phyloP scores from a whole-genome alignment of 2,113 vertebrate species.

The Centropus bengalensis region DNA sequence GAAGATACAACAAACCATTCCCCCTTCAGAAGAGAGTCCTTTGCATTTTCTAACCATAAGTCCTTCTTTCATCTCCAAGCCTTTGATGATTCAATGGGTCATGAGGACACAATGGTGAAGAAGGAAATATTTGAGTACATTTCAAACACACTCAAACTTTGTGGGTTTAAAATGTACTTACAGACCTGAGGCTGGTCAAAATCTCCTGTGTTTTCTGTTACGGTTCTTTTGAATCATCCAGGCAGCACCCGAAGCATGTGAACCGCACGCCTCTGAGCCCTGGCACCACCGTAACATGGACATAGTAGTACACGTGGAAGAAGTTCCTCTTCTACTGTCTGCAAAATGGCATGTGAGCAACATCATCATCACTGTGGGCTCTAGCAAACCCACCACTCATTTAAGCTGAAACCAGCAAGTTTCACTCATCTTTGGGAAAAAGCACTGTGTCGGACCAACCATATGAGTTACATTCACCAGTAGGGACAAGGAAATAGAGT shows the following conservation, averaged over 20 bases:
- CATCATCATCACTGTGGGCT: constrained; percentile 44
- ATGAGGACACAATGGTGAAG: constrained; percentile 50
- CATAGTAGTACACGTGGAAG: constrained; percentile 30
- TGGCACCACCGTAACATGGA: constrained; percentile 63
- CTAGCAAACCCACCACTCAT: not conserved
- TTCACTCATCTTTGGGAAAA: not conserved
- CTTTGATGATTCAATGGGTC: constrained; percentile 69
- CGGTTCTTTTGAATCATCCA: constrained; percentile 63
- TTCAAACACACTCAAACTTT: constrained; percentile 72
- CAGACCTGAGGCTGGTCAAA: constrained; percentile 63
- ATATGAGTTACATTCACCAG: not conserved
- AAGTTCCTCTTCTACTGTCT: constrained; percentile 66
- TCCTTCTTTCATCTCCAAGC: constrained; percentile 52
- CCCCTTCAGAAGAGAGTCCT: constrained; percentile 42
- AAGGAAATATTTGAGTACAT: constrained; percentile 70
- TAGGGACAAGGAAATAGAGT: not conserved
- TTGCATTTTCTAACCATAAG: constrained; percentile 48
- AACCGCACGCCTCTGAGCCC: constrained; percentile 60
- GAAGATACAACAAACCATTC: constrained; percentile 40
- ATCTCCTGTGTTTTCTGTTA: constrained; percentile 66
- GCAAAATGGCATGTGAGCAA: constrained; percentile 67
- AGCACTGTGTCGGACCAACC: not conserved
- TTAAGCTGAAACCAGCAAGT: constrained; percentile 13
- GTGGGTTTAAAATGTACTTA: constrained; percentile 68
- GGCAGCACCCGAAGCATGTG: constrained; percentile 53